Conservation (phyloP, 1,140 invertebrate genomes). For the Cotesia chilonis region DNA sequence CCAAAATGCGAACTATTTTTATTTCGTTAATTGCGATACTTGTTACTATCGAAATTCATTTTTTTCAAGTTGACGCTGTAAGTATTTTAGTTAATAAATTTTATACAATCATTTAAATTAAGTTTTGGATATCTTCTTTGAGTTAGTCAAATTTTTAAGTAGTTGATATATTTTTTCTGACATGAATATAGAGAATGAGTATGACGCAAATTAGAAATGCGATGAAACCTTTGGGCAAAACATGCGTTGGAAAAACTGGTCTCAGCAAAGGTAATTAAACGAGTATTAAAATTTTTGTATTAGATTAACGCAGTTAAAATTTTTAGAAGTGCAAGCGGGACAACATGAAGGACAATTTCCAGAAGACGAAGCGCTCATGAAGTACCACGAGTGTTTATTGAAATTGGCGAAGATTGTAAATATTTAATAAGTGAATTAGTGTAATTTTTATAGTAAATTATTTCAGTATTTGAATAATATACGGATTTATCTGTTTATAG, state of each 20-base stretch:
- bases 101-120: no score
- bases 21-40: no score
- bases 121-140: no score
- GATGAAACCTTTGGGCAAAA: constrained; percentile 9
- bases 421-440: no score
- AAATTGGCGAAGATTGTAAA: constrained; percentile 35
- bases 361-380: constrained; percentile 32
- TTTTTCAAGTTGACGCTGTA: no score
- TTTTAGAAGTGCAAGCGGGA: constrained; percentile 35
- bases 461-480: no score
- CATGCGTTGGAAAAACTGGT: constrained; percentile 15
- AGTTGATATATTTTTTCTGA: constrained; percentile 1
- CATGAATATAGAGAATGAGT: constrained; percentile 22
- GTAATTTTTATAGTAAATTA: no score
- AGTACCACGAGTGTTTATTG: constrained; percentile 39
- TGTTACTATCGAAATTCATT: no score
- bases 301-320: constrained; percentile 1
- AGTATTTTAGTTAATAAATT: no score
- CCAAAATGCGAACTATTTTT: no score
- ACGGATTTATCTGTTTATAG: constrained; percentile 12
- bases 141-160: no score
- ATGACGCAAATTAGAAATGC: constrained; percentile 25
- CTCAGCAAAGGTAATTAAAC: constrained; percentile 14
- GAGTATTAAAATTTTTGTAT: not conserved
- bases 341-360: constrained; percentile 36